Percentiles rank a stretch among this genome's conserved stretches.
Conservation (phyloP, 1,140 invertebrate species). For the Popillia japonica region DNA sequence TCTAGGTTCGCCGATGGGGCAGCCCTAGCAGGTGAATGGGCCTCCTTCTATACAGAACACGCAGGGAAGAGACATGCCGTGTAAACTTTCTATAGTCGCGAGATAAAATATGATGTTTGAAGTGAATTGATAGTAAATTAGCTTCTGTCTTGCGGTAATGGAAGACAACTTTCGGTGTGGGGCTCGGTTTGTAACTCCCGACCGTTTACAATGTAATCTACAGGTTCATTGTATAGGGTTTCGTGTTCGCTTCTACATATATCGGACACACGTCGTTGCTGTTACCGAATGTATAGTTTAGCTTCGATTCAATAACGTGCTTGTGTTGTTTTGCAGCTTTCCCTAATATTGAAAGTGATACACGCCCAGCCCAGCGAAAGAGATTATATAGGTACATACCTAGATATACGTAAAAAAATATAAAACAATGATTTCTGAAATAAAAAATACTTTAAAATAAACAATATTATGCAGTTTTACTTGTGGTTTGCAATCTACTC, state of each 20-base stretch:
- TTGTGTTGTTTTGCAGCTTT: conserved; percentile 12
- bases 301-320: conserved; percentile 43
- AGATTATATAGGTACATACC: too few species aligned
- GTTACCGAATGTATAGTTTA: conserved; percentile 16
- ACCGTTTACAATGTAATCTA: conserved; percentile 49
- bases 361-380: too few species aligned
- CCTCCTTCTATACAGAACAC: conserved; percentile 1
- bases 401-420: too few species aligned
- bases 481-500: too few species aligned
- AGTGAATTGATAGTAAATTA: conserved; percentile 40
- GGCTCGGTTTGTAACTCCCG: conserved; percentile 36
- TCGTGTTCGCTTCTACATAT: conserved; percentile 45
- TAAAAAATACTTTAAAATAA: too few species aligned
- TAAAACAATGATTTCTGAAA: too few species aligned
- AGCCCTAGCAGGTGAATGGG: too few species aligned
- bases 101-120: conserved; percentile 39
- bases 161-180: conserved; percentile 36
- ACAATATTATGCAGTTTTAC: too few species aligned
- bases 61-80: background rate
- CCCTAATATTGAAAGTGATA: conserved; percentile 27
- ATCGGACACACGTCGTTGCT: conserved; percentile 45
- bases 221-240: conserved; percentile 48
- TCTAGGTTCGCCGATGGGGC: background rate
- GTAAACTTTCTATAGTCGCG: conserved; percentile 31
- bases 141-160: conserved; percentile 35